Conservation (phyloP, 2,888 invertebrate genomes). For the Andrena hattorfiana region DNA sequence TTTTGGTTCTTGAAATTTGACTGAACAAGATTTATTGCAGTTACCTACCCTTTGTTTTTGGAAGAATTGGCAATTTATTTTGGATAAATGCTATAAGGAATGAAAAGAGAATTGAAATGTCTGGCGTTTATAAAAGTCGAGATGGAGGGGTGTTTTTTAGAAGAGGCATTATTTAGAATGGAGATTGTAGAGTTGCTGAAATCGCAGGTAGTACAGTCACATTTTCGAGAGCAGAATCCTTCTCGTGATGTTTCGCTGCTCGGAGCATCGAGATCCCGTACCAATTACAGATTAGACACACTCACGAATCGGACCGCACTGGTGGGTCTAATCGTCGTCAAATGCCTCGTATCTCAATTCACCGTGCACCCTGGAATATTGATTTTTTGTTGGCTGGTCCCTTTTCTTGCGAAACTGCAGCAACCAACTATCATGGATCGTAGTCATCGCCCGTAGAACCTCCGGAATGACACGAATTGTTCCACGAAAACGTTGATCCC, state of each 20-base stretch:
- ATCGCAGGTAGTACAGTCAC: slow-evolving; percentile 12
- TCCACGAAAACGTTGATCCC: slow-evolving; percentile 37
- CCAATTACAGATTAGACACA: slow-evolving; percentile 78
- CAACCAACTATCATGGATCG: slow-evolving; percentile 66
- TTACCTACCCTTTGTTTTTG: too few relatives aligned
- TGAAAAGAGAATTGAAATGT: too few relatives aligned
- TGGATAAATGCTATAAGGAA: too few relatives aligned
- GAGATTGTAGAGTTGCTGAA: background rate
- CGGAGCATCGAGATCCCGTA: slow-evolving; percentile 68
- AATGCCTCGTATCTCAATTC: slow-evolving; percentile 78
- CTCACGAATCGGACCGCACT: slow-evolving; percentile 64
- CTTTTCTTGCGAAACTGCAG: slow-evolving; percentile 67
- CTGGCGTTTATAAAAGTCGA: too few relatives aligned
- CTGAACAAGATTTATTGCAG: too few relatives aligned
- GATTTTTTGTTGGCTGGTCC: slow-evolving; percentile 70
- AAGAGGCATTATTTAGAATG: background rate
- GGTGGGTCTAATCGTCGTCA: slow-evolving; percentile 73
- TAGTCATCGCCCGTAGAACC: slow-evolving; percentile 19
- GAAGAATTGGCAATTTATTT: too few relatives aligned
- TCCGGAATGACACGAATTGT: background rate
- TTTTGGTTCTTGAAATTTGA: too few relatives aligned
- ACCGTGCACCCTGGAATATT: slow-evolving; percentile 72
- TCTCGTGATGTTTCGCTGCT: slow-evolving; percentile 50
- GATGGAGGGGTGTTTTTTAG: slow-evolving; percentile 2
- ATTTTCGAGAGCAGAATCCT: slow-evolving; percentile 7